Evolutionary conservation across 2,113 vertebrate species (phyloP).

Genomic region (Indicator indicator): DNA sequence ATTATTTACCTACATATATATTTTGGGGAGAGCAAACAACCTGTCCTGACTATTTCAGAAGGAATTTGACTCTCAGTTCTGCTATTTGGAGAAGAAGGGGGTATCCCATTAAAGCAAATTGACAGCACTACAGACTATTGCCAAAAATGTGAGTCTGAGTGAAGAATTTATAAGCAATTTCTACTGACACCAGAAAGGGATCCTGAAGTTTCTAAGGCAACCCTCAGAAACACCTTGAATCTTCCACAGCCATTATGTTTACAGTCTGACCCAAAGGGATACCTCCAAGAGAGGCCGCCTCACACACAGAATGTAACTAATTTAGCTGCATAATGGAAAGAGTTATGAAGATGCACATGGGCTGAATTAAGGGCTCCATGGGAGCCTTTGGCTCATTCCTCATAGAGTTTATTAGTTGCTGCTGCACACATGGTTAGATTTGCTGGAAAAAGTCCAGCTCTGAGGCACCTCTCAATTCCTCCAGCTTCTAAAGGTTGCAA

Average conservation of each 20-base stretch:
- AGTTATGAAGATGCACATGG: constrained; percentile 59
- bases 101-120: not conserved
- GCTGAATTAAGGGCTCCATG: constrained; percentile 29
- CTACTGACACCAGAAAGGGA: constrained; percentile 29
- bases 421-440: constrained; percentile 53
- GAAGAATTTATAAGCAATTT: constrained; percentile 49
- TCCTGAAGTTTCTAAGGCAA: not conserved
- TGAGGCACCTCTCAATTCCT: constrained; percentile 44
- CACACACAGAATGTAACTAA: not conserved
- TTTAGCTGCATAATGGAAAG: constrained; percentile 19
- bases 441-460: constrained; percentile 52
- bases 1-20: not conserved
- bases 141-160: not conserved
- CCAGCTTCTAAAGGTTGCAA: constrained; percentile 15
- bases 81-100: not conserved
- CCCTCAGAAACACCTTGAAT: not conserved
- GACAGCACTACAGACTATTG: not conserved
- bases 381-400: constrained; percentile 51
- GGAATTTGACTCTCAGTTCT: not conserved
- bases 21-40: not conserved
- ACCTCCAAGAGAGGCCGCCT: not conserved
- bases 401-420: constrained; percentile 54
- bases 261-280: not conserved
- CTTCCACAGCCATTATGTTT: not conserved
- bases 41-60: not conserved